Evolutionary conservation across 1,140 invertebrate genomes (phyloP).

Genomic region (Drosophila busckii): DNA sequence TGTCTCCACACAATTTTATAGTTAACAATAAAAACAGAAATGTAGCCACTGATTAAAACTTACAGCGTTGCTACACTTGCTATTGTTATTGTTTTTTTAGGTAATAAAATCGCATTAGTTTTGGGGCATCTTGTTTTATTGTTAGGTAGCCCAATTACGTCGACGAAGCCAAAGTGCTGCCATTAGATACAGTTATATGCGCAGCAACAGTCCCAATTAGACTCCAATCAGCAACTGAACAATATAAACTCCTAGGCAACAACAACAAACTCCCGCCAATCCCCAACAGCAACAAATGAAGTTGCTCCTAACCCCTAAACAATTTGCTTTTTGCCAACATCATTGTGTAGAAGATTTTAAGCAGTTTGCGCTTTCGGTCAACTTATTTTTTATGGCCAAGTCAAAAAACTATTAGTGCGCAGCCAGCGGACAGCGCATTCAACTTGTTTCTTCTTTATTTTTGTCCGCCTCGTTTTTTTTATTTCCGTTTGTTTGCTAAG

Average conservation of each 20-base stretch:
- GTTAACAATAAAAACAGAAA: too few relatives aligned
- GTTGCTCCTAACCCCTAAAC: slow-evolving; percentile 12
- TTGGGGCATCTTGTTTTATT: too few relatives aligned
- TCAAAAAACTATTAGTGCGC: slow-evolving; percentile 74
- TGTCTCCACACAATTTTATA: too few relatives aligned
- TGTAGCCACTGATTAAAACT: too few relatives aligned
- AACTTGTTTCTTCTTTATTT: slow-evolving; percentile 70
- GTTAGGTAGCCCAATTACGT: slow-evolving; percentile 36
- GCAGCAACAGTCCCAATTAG: slow-evolving; percentile 24
- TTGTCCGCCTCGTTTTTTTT: slow-evolving; percentile 20
- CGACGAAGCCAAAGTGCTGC: slow-evolving; percentile 18
- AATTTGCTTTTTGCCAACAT: slow-evolving; percentile 49
- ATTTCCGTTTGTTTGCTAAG: slow-evolving; percentile 28
- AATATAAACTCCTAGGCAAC: slow-evolving; percentile 18
- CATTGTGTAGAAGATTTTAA: slow-evolving; percentile 48
- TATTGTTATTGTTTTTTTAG: too few relatives aligned
- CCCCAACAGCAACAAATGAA: slow-evolving; percentile 8
- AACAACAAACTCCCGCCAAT: slow-evolving; percentile 8
- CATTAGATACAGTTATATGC: slow-evolving; percentile 25
- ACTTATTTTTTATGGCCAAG: slow-evolving; percentile 55
- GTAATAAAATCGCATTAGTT: slow-evolving; percentile 30
- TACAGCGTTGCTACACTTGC: too few relatives aligned
- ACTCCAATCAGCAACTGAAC: slow-evolving; percentile 19
- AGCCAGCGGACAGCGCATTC: slow-evolving; percentile 64
- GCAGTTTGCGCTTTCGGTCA: slow-evolving; percentile 39